Conservation (phyloP, 2,797 vertebrate species). For the Chelonia mydas region DNA sequence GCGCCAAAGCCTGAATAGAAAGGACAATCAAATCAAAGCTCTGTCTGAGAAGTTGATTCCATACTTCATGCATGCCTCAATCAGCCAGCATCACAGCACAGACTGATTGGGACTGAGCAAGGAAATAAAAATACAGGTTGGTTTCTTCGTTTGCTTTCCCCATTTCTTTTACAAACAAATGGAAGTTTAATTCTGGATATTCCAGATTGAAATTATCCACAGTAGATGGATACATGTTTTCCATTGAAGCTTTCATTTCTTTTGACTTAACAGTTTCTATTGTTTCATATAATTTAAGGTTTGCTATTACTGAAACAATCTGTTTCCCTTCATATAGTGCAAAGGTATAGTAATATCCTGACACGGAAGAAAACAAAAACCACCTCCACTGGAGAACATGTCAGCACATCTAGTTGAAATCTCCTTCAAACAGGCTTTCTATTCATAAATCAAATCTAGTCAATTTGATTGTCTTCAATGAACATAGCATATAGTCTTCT, state of each 20-base stretch:
- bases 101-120: neutral
- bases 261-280: neutral
- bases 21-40: slow-evolving; percentile 48
- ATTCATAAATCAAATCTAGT: neutral
- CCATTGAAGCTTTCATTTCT: rapidly evolving
- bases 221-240: neutral
- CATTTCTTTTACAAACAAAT: neutral
- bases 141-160: neutral
- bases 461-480: neutral
- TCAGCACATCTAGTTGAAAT: neutral
- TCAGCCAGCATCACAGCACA: neutral
- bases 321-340: neutral
- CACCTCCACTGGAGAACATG: neutral
- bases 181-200: neutral
- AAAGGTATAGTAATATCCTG: neutral
- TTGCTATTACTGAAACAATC: neutral
- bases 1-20: slow-evolving; percentile 1
- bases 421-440: neutral
- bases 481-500: slow-evolving; percentile 2
- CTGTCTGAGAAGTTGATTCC: neutral
- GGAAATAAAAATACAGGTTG: neutral
- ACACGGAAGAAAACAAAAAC: neutral
- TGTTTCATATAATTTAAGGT: neutral
- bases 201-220: neutral
- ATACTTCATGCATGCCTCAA: neutral